Evolutionary conservation across 2,888 invertebrate genomes (phyloP), one percentile per base, ranked within the genome.

Genomic region (Phyllotreta cruciferae): DNA sequence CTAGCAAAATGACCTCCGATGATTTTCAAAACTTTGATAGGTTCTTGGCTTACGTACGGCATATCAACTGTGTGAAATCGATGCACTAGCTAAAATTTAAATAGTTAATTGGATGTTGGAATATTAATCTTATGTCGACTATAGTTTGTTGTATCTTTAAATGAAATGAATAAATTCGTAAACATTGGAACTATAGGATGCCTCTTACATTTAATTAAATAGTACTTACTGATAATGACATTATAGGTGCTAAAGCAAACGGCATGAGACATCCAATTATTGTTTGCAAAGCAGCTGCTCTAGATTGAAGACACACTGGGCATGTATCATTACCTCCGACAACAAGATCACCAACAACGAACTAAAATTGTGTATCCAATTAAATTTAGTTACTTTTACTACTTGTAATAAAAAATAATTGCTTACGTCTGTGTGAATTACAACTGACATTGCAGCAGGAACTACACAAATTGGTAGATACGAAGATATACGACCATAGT

Each of bases 291-390:
- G 80, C 77, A 1, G 85, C 82, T 34, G 90, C 85, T 64, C 83
- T 83, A 0, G 87, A 66, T 80, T 91, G 88, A 24, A 86, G 73
- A 74, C 92, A 92, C 4, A 89, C 73, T 0, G 89, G 86, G 72
- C 92, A 92, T 0, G 24, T 24, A 24, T 53, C 37, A 10, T 68
- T 63, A 37, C 82, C 85, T 75, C 86, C 82, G 13, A 91, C 69
- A 2, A 90, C 68, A 62, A 91, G 78, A 11, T 85, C 79, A 0
- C 83, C 82, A 70, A 87, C 80, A 49, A 91, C 76, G 57, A 84
- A 70, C 85, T 89, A 78, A 47, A 83, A 81, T 64, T 10, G 41
- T 45, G 38, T 49, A 54, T 41, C 36, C 44, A 13, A 11, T 41
- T 39, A 13, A 52, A 52, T 13, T 8, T 35, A 52, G 4, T 11